Conservation (phyloP, 1,140 invertebrate genomes). For the Branchinecta lindahli region DNA sequence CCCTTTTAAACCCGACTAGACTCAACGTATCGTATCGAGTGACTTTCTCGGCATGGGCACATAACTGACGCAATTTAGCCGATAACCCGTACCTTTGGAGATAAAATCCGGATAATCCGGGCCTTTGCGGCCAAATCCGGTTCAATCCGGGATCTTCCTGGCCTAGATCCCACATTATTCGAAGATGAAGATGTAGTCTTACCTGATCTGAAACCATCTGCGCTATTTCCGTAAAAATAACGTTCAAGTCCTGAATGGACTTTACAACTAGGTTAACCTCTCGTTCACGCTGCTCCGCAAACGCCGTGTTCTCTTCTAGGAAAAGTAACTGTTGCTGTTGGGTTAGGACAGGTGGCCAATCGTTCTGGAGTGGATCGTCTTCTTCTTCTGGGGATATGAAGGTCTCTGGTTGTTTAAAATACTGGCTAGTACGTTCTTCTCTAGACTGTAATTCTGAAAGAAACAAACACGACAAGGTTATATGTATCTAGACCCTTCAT, state of each 20-base stretch:
- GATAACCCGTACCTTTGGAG: too few relatives aligned
- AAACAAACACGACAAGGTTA: conserved; percentile 12
- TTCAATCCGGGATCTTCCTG: too few relatives aligned
- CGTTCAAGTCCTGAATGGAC: conserved; percentile 81
- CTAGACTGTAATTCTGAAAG: conserved; percentile 56
- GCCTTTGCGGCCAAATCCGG: too few relatives aligned
- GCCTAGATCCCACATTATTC: too few relatives aligned
- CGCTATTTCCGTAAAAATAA: conserved; percentile 58
- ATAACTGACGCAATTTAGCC: too few relatives aligned
- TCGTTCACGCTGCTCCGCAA: conserved; percentile 62
- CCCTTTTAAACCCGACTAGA: too few relatives aligned
- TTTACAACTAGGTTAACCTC: conserved; percentile 80
- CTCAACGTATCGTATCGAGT: too few relatives aligned
- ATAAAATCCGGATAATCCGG: too few relatives aligned
- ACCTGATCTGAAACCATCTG: conserved; percentile 47
- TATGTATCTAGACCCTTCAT: neutral
- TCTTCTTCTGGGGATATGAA: neutral
- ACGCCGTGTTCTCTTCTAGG: conserved; percentile 61
- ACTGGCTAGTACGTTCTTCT: conserved; percentile 73
- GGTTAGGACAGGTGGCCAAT: conserved; percentile 30
- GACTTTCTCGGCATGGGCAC: too few relatives aligned
- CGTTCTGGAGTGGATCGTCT: conserved; percentile 3
- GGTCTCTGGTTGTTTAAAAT: conserved; percentile 42
- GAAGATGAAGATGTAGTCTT: conserved; percentile 15
- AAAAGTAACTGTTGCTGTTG: conserved; percentile 53